Evolutionary conservation across 37 sponge, comb jelly and placozoan genomes (phyloP).

Genomic region (Axinella damicornis): DNA sequence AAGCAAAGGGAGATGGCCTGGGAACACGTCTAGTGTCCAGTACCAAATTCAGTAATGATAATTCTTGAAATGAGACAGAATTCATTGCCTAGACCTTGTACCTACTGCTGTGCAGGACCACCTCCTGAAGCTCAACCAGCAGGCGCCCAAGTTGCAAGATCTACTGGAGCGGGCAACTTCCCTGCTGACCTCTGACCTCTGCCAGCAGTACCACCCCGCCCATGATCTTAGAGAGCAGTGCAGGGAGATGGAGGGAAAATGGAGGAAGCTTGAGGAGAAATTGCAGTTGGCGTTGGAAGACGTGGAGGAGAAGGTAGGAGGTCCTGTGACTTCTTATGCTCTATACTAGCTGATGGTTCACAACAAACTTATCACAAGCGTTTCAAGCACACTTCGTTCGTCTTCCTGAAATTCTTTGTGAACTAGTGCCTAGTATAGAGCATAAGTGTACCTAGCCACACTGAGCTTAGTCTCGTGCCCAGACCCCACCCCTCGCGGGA

Average conservation of each 20-base stretch:
- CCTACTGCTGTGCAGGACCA: not conserved
- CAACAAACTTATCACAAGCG: no score
- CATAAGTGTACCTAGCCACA: no score
- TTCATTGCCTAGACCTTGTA: no score
- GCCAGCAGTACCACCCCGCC: not conserved
- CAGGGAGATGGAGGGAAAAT: not conserved
- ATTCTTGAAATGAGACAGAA: no score
- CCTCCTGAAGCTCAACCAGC: not conserved
- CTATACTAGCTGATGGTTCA: no score
- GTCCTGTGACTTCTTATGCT: not conserved
- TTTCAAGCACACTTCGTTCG: no score
- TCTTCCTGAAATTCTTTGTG: no score
- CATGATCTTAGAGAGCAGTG: slow-evolving; percentile 9
- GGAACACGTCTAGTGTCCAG: no score
- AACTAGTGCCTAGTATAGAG: no score
- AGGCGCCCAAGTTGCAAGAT: not conserved
- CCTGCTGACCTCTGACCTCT: slow-evolving; percentile 22
- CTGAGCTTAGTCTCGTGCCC: no score
- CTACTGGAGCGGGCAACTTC: not conserved
- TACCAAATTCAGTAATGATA: no score
- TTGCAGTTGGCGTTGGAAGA: not conserved
- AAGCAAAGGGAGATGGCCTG: not conserved
- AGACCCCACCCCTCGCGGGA: no score
- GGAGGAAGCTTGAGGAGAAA: slow-evolving; percentile 26
- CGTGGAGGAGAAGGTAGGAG: slow-evolving; percentile 21